Evolutionary conservation across 2,888 invertebrate genomes (phyloP), one percentile per base, ranked within the genome.

Genomic region (Herminia tarsipennalis): DNA sequence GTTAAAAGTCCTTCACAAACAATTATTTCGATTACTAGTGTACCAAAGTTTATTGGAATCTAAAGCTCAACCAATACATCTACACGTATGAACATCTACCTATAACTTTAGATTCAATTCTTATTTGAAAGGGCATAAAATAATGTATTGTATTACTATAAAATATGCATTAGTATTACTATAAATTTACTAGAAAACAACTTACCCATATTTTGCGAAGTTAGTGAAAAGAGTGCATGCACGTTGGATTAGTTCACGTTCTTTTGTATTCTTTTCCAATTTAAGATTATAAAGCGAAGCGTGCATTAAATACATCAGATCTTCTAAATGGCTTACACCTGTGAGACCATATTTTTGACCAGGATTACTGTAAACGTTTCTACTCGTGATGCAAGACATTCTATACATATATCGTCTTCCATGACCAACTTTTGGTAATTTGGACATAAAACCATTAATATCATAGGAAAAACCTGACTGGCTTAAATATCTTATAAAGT

Each of bases 121-220:
- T n/a, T n/a, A n/a, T n/a, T n/a, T n/a, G n/a, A n/a, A n/a, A n/a
- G n/a, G n/a, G n/a, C n/a, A n/a, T n/a, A n/a, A n/a, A n/a, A n/a
- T n/a, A n/a, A n/a, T n/a, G n/a, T n/a, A n/a, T n/a, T n/a, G n/a
- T n/a, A n/a, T n/a, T n/a, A n/a, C n/a, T n/a, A n/a, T n/a, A n/a
- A n/a, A n/a, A n/a, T n/a, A n/a, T n/a, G n/a, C n/a, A n/a, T n/a
- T n/a, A n/a, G n/a, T n/a, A n/a, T n/a, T n/a, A n/a, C n/a, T n/a
- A n/a, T n/a, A n/a, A n/a, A n/a, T n/a, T n/a, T n/a, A n/a, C n/a
- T n/a, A n/a, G n/a, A 25, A 32, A 18, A 14, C 27, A 8, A 70
- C 81, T 78, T 47, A 84, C 86, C 86, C 83, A 47, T 69, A 78
- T 63, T 83, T 83, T 1, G 83, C 84, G 34, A 85, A 85, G 48